phyloP scores from a whole-genome alignment of 2,888 invertebrate genomes.

The Polydesmus complanatus region DNA sequence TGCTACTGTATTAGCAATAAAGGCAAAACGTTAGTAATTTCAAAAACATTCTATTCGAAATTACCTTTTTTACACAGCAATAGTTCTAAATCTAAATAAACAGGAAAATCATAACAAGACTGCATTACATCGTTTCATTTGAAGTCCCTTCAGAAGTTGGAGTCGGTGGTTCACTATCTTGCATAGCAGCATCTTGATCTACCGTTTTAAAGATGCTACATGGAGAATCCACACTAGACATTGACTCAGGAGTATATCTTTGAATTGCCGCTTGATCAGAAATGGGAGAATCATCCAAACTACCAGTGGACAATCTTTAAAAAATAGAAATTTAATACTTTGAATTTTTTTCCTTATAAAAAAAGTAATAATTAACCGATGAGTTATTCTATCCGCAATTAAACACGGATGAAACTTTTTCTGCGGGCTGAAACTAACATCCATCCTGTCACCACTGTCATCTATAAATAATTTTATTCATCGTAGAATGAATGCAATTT shows the following conservation, averaged over 20 bases:
- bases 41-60: too few species aligned
- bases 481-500: neutral
- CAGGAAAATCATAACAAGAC: neutral
- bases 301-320: constrained; percentile 21
- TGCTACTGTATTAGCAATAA: too few species aligned
- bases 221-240: constrained; percentile 47
- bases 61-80: too few species aligned
- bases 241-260: constrained; percentile 45
- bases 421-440: constrained; percentile 15
- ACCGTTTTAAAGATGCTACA: constrained; percentile 41
- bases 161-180: constrained; percentile 16
- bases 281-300: constrained; percentile 21
- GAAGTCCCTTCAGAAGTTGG: constrained; percentile 1
- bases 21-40: too few species aligned
- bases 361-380: constrained; percentile 5
- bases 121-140: constrained; percentile 1
- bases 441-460: constrained; percentile 15
- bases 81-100: neutral
- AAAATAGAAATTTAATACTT: neutral
- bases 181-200: constrained; percentile 27
- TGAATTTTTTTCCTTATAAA: neutral
- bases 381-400: constrained; percentile 10
- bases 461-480: constrained; percentile 5
- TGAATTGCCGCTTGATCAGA: constrained; percentile 34
- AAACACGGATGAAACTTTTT: constrained; percentile 9